phyloP scores from a whole-genome alignment of 2,797 vertebrate genomes.

The Artibeus jamaicensis region DNA sequence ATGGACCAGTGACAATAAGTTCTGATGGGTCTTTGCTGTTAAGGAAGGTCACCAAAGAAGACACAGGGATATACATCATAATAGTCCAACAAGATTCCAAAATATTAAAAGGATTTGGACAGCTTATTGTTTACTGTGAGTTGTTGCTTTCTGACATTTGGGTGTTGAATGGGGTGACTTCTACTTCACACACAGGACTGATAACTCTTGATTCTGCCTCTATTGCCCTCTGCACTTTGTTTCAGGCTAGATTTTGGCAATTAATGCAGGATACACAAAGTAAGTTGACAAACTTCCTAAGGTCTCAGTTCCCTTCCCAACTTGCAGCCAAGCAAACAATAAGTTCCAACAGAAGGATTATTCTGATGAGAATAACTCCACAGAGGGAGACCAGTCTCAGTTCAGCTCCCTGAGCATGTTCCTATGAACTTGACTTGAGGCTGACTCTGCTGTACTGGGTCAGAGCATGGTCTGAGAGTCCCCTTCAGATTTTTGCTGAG shows the following conservation, averaged over 20 bases:
- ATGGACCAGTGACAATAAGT: background rate
- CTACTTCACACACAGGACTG: background rate
- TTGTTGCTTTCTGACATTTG: background rate
- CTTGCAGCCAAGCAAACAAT: background rate
- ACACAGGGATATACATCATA: background rate
- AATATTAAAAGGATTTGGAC: background rate
- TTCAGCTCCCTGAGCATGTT: background rate
- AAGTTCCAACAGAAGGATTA: background rate
- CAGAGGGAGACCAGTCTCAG: background rate
- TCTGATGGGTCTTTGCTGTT: background rate
- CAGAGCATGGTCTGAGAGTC: background rate
- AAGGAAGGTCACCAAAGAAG: background rate
- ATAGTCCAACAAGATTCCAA: background rate
- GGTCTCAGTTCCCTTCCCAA: background rate
- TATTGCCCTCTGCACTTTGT: background rate
- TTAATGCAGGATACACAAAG: background rate
- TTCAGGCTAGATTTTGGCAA: background rate
- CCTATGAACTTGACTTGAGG: background rate
- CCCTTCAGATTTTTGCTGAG: background rate
- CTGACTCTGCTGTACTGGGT: background rate
- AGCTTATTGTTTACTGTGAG: background rate
- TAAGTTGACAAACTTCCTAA: background rate
- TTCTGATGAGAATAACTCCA: background rate
- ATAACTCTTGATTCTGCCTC: background rate
- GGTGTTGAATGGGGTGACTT: background rate